A percentile compares a stretch with the other conserved stretches of the same genome.
phyloP scores from a whole-genome alignment of 2,888 invertebrate genomes.

The Catocala fraxini region DNA sequence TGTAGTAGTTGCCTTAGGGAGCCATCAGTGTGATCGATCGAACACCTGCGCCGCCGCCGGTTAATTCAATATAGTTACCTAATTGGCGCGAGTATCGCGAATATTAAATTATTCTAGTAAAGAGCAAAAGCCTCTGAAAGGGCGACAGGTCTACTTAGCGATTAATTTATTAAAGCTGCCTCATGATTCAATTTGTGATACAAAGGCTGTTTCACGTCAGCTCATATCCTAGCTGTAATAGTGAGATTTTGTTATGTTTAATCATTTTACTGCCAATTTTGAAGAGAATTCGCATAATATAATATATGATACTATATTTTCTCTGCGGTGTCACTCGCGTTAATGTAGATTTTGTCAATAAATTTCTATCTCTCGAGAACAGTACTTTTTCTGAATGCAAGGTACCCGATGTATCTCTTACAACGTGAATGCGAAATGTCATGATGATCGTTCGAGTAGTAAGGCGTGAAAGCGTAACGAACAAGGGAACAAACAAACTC shows the following conservation, averaged over 20 bases:
- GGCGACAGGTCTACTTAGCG: slow-evolving; percentile 69
- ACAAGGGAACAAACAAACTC: too few species aligned
- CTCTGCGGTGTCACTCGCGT: too few species aligned
- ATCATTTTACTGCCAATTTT: not conserved
- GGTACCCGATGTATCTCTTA: too few species aligned
- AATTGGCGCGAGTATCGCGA: slow-evolving; percentile 38
- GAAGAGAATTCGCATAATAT: too few species aligned
- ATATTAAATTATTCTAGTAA: slow-evolving; percentile 69
- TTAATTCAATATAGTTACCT: slow-evolving; percentile 58
- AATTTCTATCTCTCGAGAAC: too few species aligned
- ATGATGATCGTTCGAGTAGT: too few species aligned
- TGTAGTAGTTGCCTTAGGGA: slow-evolving; percentile 47
- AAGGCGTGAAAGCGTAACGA: too few species aligned
- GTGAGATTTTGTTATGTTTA: slow-evolving; percentile 19
- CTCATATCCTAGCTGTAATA: slow-evolving; percentile 18
- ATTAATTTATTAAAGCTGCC: slow-evolving; percentile 71
- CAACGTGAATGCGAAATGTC: too few species aligned
- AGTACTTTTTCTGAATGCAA: too few species aligned
- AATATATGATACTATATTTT: too few species aligned
- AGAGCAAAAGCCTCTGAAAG: slow-evolving; percentile 62
- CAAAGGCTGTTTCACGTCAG: slow-evolving; percentile 45
- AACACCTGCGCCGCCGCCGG: slow-evolving; percentile 55
- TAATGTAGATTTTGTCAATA: too few species aligned
- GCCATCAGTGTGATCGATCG: slow-evolving; percentile 61
- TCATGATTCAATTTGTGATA: slow-evolving; percentile 74